Base-by-base conservation (phyloP, 2,888 invertebrate genomes). In the Netelia fuscicornis region DNA sequence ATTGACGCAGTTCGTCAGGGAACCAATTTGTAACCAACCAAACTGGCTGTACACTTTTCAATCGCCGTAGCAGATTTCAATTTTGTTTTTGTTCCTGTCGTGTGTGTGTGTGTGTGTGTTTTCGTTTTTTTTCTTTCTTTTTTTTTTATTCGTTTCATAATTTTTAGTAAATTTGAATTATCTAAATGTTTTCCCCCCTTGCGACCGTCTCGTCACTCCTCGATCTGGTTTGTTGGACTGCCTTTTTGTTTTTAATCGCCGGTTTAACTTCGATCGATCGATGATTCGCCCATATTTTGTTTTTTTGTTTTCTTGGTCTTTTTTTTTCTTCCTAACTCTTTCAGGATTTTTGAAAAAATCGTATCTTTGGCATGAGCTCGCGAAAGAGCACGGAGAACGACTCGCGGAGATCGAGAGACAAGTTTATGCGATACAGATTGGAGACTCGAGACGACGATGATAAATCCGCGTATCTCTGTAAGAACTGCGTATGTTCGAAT, bases 21-120 rank as follows among this genome's bases (percentile, higher is more conserved):
- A 52, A 83, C 77, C 76, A 75, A 76, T 84, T 75, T 68, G 60
- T 60, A 13, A 81, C 86, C 77, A 86, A 83, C 83, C 86, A 86
- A 86, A 81, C 72, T 86, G 86, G 86, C 81, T 86, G 74, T 86
- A 83, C 86, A 83, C 83, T 86, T 86, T 77, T 83, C 77, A 86
- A 87, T 87, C 84, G 84, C 71, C 84, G 72, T 68, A 82, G 70
- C 72, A 80, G 75, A 84, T 80, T 84, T 64, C 58, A 23, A 58
- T 58, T 58, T 13, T 48, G 48, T 48, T 48, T 48, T 48, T 48
- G 48, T 48, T 48, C 37, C 6, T 37, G 37, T 37, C 37, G 37
- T 5, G 37, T 37, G 20, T 20, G 20, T 20, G 20, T 20, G 20
- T 20, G 20, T 20, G 20, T 17, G 17, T 17, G 17, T 30, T 54